Evolutionary conservation across 2,797 vertebrate genomes (phyloP), one percentile per base, ranked within the genome.

Genomic region (Huso huso): DNA sequence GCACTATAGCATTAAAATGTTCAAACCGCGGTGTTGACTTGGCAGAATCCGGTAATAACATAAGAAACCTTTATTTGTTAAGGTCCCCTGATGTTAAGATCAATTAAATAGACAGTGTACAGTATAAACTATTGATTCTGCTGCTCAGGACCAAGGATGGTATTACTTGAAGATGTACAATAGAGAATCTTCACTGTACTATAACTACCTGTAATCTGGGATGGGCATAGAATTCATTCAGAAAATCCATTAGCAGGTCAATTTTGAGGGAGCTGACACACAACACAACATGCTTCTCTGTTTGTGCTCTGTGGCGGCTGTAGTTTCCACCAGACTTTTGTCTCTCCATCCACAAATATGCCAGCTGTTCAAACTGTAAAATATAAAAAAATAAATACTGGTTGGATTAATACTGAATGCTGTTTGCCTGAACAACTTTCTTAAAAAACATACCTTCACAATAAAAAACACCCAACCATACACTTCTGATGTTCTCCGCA

Each of bases 281-380:
- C 12, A 92, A 71, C 15, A 92, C 90, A 48, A 92, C 85, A 0
- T 92, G 90, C 68, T 90, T 91, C 71, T 92, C 90, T 0, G 90
- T 92, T 67, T 92, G 87, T 69, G 90, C 90, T 82, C 90, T 79
- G 52, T 92, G 89, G 18, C 90, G 84, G 63, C 90, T 92, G 63
- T 92, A 92, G 78, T 91, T 92, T 37, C 90, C 90, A 65, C 90
- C 90, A 0, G 90, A 92, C 69, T 92, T 92, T 70, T 92, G 90
- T 66, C 90, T 88, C 75, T 92, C 90, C 90, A 92, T 92, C 89
- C 90, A 92, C 61, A 92, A 81, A 76, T 90, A 92, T 6, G 89
- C 90, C 79, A 92, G 65, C 73, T 91, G 89, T 70, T 92, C 90
- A 81, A 92, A 90, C 90, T 92, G 81, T 61, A 81, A 78, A 53